A percentile compares a stretch with the other conserved stretches of the same genome.
These are phyloP conservation scores for Peromyscus nudipes DNA, from an alignment of 2,797 vertebrate species.

Conservation along the genomic window DNA sequence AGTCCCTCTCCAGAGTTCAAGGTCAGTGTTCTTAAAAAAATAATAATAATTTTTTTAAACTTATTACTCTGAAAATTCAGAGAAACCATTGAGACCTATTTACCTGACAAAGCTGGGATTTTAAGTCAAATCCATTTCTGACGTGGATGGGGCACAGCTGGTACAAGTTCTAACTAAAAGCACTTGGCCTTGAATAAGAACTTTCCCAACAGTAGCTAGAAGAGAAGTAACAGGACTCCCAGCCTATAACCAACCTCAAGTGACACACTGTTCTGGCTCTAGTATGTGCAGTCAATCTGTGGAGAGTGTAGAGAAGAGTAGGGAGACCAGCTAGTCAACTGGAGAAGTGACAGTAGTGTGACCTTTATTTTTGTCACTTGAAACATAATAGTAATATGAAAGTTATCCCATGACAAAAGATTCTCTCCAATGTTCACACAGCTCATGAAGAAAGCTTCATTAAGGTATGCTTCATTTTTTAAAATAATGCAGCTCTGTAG, in stretches of 20 bases:
- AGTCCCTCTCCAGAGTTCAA: slow-evolving; percentile 26
- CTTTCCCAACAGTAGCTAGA: slow-evolving; percentile 60
- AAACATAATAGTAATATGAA: slow-evolving; percentile 28
- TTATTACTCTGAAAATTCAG: slow-evolving; percentile 61
- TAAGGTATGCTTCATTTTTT: slow-evolving; percentile 3
- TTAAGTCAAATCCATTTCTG: slow-evolving; percentile 70
- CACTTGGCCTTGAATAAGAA: slow-evolving; percentile 56
- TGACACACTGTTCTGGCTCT: slow-evolving; percentile 50
- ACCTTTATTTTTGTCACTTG: slow-evolving; percentile 30
- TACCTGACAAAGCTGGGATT: slow-evolving; percentile 59
- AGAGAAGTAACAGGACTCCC: slow-evolving; percentile 55
- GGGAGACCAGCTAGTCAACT: neutral
- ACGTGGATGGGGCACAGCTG: slow-evolving; percentile 43
- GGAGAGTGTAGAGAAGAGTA: neutral
- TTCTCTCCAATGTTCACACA: slow-evolving; percentile 28
- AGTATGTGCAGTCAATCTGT: too few species aligned
- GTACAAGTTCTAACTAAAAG: slow-evolving; percentile 67
- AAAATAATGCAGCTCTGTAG: neutral
- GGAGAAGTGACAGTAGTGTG: neutral
- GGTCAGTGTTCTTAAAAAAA: neutral
- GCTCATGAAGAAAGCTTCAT: slow-evolving; percentile 52
- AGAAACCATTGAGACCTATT: slow-evolving; percentile 64
- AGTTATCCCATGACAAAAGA: slow-evolving; percentile 58
- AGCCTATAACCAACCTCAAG: slow-evolving; percentile 25
- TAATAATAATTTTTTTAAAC: neutral